Evolutionary conservation across 1,140 invertebrate species (phyloP), one percentile per base, ranked within the genome.

Genomic region (Kradibia gibbosae): DNA sequence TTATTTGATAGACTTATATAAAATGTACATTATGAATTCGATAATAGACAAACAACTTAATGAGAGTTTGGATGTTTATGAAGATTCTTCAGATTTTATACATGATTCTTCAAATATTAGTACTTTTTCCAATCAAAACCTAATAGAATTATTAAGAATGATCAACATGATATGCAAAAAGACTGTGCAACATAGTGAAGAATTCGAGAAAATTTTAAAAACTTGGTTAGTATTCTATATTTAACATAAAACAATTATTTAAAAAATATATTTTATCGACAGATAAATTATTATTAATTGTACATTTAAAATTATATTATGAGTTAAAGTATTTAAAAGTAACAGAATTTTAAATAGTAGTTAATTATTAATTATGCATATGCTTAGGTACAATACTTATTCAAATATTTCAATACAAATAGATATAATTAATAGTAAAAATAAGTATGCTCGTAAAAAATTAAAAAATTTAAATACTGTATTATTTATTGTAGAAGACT

Each of bases 1-100:
- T 73, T 85, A 85, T 81, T 83, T 90, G 31, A 78, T 89, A 78
- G 84, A 88, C 50, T 89, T 86, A 42, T 89, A 87, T 25, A 85
- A 84, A 53, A 84, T 85, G 48, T 74, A 83, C 31, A 70, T 84
- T 20, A 74, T 70, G 31, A 86, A 85, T 67, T 67, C 73, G 10
- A n/a, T 78, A 45, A 82, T 86, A 22, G 85, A 79, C n/a, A 85
- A 82, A 62, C 31, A 80, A 15, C 48, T 83, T 48, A 53, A 11
- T 73, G 76, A 83, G 31, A 78, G 72, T 45, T 13, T 48, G 20
- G 60, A 85, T 72, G 25, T 76, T 48, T 31, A 50, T 5, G 22
- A 79, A 70, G 67, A 85, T 57, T 55, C 45, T 3, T 45, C 57
- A 25, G 36, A 76, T 20, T 48, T n/a, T 7, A 15, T 50, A 60